Evolutionary conservation across 1,140 invertebrate genomes (phyloP).

Genomic region (Acromyrmex heyeri): DNA sequence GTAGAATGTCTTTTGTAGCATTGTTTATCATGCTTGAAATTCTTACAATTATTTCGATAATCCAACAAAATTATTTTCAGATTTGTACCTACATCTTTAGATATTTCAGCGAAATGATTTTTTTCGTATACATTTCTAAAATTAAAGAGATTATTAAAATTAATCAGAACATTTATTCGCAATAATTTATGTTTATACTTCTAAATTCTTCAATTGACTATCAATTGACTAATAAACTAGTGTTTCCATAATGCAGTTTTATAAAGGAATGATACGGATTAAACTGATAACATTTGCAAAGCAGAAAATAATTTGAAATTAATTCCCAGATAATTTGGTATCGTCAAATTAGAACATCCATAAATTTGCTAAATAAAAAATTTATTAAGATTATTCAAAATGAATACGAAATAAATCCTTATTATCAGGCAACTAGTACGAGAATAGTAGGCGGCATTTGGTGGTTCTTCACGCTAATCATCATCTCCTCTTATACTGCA

Average conservation of each 20-base stretch:
- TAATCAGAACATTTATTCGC: background rate
- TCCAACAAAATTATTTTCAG: too few relatives aligned
- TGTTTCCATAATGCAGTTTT: background rate
- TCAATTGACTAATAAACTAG: constrained; percentile 4
- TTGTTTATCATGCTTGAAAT: too few relatives aligned
- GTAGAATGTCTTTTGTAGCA: too few relatives aligned
- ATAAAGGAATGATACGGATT: background rate
- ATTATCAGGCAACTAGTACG: constrained; percentile 95
- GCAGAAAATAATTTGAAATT: background rate
- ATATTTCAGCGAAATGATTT: too few relatives aligned
- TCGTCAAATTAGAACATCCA: constrained; percentile 25
- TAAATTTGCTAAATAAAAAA: constrained; percentile 3
- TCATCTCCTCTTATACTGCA: constrained; percentile 99
- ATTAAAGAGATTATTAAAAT: background rate
- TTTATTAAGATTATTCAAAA: constrained; percentile 24
- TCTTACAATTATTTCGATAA: too few relatives aligned
- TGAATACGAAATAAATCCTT: constrained; percentile 74
- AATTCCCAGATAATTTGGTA: background rate
- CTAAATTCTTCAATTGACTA: background rate
- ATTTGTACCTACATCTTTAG: too few relatives aligned
- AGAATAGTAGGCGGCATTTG: constrained; percentile 98
- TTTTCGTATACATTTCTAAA: background rate
- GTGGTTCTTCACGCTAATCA: constrained; percentile 99
- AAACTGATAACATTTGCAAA: constrained; percentile 15
- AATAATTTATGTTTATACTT: background rate